Evolutionary conservation across 2,797 vertebrate genomes (phyloP).

Genomic region (Limnodromus scolopaceus): DNA sequence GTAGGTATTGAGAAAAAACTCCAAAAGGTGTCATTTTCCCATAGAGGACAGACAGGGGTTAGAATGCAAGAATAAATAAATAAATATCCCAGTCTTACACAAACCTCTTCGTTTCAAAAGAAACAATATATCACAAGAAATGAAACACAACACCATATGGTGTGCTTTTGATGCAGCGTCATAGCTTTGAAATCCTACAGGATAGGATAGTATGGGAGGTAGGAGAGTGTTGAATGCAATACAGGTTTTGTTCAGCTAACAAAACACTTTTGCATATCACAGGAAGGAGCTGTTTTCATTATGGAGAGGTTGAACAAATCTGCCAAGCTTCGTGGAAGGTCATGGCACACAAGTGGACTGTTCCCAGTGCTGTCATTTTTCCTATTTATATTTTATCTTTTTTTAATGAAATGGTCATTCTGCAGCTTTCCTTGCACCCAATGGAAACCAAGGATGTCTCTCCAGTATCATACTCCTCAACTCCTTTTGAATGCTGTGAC

Average conservation of each 20-base stretch:
- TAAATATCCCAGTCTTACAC: not conserved
- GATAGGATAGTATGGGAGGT: not conserved
- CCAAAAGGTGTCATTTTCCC: not conserved
- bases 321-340: not conserved
- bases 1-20: not conserved
- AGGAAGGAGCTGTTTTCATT: not conserved
- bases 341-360: fast-evolving
- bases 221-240: not conserved
- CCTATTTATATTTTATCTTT: not conserved
- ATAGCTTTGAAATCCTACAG: not conserved
- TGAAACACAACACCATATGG: not conserved
- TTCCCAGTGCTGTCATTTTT: not conserved
- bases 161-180: not conserved
- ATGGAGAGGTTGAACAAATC: not conserved
- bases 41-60: not conserved
- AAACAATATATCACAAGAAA: not conserved
- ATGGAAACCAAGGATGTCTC: not conserved
- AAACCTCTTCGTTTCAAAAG: not conserved
- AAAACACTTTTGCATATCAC: not conserved
- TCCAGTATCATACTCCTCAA: not conserved
- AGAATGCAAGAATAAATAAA: not conserved
- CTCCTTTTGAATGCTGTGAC: not conserved
- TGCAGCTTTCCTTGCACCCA: not conserved
- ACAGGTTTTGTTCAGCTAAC: not conserved
- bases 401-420: not conserved